These are phyloP conservation scores for Metopia argyrocephala DNA, from an alignment of 2,888 invertebrate species.

Conservation along the genomic window DNA sequence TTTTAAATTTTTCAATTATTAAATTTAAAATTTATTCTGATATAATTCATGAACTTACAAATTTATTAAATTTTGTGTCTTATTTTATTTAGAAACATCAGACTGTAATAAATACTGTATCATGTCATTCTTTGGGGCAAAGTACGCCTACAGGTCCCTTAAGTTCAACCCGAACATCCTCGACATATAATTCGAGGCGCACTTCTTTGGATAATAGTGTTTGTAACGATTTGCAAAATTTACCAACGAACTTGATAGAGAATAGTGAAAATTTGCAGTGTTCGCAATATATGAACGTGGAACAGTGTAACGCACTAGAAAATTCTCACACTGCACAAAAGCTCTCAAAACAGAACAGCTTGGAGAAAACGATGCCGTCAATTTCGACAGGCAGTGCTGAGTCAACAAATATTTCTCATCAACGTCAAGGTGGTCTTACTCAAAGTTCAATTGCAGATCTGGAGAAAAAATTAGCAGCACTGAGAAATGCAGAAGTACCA, in stretches of 20 bases:
- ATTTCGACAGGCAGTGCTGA: constrained; percentile 42
- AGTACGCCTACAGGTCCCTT: constrained; percentile 72
- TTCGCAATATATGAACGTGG: constrained; percentile 35
- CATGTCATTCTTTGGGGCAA: constrained; percentile 70
- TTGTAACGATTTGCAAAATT: constrained; percentile 72
- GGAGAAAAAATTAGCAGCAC: constrained; percentile 81
- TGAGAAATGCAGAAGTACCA: constrained; percentile 77
- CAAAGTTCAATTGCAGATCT: constrained; percentile 79
- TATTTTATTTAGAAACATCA: constrained; percentile 26
- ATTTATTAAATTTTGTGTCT: neutral
- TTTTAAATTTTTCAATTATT: neutral
- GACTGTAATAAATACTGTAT: constrained; percentile 7
- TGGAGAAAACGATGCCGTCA: constrained; percentile 69
- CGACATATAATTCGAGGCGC: constrained; percentile 76
- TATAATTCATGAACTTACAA: neutral
- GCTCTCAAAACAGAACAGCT: constrained; percentile 73
- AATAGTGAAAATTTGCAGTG: constrained; percentile 43
- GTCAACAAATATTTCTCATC: constrained; percentile 38
- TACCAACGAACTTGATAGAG: constrained; percentile 71
- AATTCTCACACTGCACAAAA: constrained; percentile 66
- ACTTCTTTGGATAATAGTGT: constrained; percentile 76
- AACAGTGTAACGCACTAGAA: neutral
- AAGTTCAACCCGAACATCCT: constrained; percentile 74
- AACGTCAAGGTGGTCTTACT: constrained; percentile 67
- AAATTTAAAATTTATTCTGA: no score